Evolutionary conservation across 2,113 vertebrate species (phyloP).

Genomic region (Zosterops lateralis): DNA sequence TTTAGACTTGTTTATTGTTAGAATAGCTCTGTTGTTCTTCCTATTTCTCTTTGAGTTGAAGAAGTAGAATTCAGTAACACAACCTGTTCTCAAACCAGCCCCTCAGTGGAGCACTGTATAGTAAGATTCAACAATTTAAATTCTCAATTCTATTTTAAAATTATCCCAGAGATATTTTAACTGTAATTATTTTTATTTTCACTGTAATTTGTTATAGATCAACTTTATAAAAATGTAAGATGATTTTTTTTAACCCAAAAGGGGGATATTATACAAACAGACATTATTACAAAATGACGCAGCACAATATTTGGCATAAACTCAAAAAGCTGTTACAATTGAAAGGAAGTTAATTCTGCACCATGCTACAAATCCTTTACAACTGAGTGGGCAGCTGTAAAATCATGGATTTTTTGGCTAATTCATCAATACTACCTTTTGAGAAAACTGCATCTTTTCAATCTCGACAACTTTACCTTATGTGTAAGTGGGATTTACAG

Average conservation of each 20-base stretch:
- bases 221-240: not conserved
- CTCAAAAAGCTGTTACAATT: not conserved
- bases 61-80: not conserved
- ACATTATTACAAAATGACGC: not conserved
- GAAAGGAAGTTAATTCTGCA: not conserved
- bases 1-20: not conserved
- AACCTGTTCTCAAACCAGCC: not conserved
- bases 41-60: not conserved
- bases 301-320: not conserved
- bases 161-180: not conserved
- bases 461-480: not conserved
- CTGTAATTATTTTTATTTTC: not conserved
- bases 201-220: not conserved
- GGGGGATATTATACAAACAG: not conserved
- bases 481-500: not conserved
- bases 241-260: not conserved
- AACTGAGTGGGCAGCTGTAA: not conserved
- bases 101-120: not conserved
- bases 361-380: not conserved
- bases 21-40: not conserved
- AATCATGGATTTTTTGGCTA: not conserved
- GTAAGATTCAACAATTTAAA: not conserved
- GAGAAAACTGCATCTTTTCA: not conserved
- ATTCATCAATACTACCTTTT: not conserved
- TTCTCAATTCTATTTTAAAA: not conserved